phyloP scores from a whole-genome alignment of 2,797 vertebrate species.

The Emydoidea blandingii region DNA sequence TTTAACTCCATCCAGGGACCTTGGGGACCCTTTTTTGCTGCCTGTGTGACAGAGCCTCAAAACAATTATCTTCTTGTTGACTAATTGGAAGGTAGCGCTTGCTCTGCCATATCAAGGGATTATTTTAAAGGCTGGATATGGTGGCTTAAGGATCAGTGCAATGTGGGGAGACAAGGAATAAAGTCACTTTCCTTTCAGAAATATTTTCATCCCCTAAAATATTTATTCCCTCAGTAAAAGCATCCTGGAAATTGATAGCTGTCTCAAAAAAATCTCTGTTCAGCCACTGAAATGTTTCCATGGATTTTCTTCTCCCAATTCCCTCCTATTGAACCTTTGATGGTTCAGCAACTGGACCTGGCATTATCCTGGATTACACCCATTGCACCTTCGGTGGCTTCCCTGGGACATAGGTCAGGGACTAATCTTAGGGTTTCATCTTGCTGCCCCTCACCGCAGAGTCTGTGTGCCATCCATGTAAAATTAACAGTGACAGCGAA shows the following conservation, averaged over 20 bases:
- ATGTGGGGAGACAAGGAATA: neutral
- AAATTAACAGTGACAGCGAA: neutral
- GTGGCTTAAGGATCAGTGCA: neutral
- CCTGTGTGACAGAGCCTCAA: neutral
- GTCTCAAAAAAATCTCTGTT: neutral
- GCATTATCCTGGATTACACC: neutral
- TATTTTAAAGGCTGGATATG: neutral
- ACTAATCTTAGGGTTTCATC: neutral
- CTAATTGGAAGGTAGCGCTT: neutral
- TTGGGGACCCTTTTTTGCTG: neutral
- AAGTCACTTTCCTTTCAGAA: neutral
- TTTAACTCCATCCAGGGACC: neutral
- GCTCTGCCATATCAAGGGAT: neutral
- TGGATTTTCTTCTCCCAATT: neutral
- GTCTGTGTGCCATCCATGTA: neutral
- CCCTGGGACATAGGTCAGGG: neutral
- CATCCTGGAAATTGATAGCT: neutral
- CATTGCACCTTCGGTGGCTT: neutral
- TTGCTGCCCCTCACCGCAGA: neutral
- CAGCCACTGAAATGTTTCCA: neutral
- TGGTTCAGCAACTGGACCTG: neutral
- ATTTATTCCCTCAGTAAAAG: neutral
- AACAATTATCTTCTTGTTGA: neutral
- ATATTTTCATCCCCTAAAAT: neutral
- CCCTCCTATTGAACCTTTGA: neutral